Conservation (phyloP, 1,140 invertebrate species). For the Brachionus sp. region DNA sequence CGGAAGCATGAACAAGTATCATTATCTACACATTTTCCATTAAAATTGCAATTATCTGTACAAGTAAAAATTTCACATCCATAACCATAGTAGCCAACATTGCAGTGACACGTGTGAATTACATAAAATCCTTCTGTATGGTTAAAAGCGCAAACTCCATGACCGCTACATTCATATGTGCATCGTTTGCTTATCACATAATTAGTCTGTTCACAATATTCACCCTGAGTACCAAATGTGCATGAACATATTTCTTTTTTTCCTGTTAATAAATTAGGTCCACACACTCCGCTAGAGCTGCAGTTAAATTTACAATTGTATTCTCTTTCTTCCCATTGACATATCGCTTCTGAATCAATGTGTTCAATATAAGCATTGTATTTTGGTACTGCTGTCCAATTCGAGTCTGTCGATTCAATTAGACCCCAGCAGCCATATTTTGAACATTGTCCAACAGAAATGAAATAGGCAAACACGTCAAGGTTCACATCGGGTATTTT, state of each 20-base stretch:
- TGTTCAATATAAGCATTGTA: slow-evolving; percentile 18
- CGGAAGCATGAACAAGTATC: slow-evolving; percentile 7
- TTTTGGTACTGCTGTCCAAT: neutral
- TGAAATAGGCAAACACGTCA: neutral
- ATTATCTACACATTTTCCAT: slow-evolving; percentile 19
- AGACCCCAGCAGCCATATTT: neutral
- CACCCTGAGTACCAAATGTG: neutral
- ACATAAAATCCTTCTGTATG: slow-evolving; percentile 27
- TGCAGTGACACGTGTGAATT: neutral
- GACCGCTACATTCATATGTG: neutral
- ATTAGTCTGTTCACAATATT: neutral
- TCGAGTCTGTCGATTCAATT: neutral
- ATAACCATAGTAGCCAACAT: slow-evolving; percentile 18
- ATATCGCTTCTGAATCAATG: neutral
- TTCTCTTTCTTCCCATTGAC: slow-evolving; percentile 15
- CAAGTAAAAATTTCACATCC: slow-evolving; percentile 18
- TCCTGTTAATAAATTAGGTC: neutral
- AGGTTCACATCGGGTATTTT: neutral
- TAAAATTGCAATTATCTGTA: neutral
- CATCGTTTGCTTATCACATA: neutral
- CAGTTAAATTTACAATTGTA: neutral
- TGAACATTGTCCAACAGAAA: neutral
- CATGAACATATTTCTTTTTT: slow-evolving; percentile 28
- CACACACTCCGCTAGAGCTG: neutral
- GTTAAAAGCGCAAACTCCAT: neutral